Percentiles rank a stretch among this genome's conserved stretches.
Evolutionary conservation across 2,113 vertebrate genomes (phyloP).

Genomic region (Axis porcinus): DNA sequence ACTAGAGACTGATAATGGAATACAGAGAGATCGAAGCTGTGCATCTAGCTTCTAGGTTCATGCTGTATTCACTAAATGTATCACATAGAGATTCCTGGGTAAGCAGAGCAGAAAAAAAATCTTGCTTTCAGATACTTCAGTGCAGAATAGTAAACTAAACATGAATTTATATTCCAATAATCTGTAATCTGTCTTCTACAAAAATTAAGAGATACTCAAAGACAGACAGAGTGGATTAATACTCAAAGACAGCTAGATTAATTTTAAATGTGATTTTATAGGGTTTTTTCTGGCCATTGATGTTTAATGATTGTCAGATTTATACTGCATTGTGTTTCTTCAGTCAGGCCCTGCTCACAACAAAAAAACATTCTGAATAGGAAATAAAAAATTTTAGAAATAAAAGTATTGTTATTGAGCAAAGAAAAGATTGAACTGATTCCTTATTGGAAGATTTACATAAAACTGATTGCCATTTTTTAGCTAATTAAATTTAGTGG

Average conservation of each 20-base stretch:
- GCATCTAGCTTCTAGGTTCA: background rate
- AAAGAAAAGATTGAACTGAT: background rate
- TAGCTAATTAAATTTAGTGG: slow-evolving; percentile 31
- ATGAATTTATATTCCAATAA: background rate
- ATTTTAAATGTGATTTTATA: background rate
- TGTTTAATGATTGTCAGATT: background rate
- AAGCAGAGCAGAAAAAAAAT: background rate
- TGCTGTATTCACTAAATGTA: background rate
- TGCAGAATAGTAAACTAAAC: background rate
- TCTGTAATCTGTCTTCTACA: background rate
- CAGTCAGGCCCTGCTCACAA: background rate
- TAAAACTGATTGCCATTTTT: background rate
- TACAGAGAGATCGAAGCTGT: background rate
- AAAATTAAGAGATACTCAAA: background rate
- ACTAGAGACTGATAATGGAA: background rate
- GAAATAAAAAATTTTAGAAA: background rate
- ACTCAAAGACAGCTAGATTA: background rate
- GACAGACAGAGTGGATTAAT: background rate
- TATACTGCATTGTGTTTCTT: background rate
- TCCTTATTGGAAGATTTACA: slow-evolving; percentile 1
- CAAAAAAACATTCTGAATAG: background rate
- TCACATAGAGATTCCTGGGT: background rate
- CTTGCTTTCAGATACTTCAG: background rate
- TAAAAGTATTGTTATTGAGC: background rate
- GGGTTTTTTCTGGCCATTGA: background rate